Evolutionary conservation across 1,140 invertebrate species (phyloP), one percentile per base, ranked within the genome.

Genomic region (Eriocheir sinensis): DNA sequence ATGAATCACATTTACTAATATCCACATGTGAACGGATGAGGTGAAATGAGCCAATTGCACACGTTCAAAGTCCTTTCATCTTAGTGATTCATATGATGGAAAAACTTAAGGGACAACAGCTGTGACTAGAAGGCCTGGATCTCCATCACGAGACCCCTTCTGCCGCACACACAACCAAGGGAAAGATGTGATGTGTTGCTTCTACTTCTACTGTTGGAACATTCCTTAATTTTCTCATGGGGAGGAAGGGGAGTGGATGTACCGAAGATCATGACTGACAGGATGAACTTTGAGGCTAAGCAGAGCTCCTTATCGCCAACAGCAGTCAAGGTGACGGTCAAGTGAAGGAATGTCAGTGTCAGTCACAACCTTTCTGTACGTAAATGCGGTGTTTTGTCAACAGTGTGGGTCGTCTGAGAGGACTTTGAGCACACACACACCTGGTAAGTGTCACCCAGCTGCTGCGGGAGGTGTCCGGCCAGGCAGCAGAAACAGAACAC

Each of bases 71-170:
- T 36, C 90, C n/a, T 41, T 92, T 40, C 27, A 34, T 60, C 21
- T 15, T 17, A 41, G 21, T 89, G 21, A 38, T n/a, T 40, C 32
- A 53, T 89, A 89, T 89, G 36, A 36, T 81, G 79, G 81, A 8
- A 94, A 90, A 85, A n/a, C 79, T 40, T 38, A 88, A 40, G 83
- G 53, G 60, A 9, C 30, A 53, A 90, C 44, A 86, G 83, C 41
- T 92, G 94, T 94, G 94, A 94, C 94, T 94, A 94, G 94, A 94
- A 94, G 94, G 89, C 53, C 91, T 88, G 41, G 94, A 90, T 86
- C 90, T 91, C 89, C 41, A 60, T 44, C n/a, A 79, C 48, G 94
- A 94, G 94, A 94, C 81, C 94, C 90, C 81, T 94, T 94, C 94
- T 94, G 94, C 90, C 90, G 94, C 93, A 91, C 92, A 17, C 79